These are phyloP conservation scores for Drosophila kanapiae DNA, from an alignment of 1,140 invertebrate species.

Conservation along the genomic window DNA sequence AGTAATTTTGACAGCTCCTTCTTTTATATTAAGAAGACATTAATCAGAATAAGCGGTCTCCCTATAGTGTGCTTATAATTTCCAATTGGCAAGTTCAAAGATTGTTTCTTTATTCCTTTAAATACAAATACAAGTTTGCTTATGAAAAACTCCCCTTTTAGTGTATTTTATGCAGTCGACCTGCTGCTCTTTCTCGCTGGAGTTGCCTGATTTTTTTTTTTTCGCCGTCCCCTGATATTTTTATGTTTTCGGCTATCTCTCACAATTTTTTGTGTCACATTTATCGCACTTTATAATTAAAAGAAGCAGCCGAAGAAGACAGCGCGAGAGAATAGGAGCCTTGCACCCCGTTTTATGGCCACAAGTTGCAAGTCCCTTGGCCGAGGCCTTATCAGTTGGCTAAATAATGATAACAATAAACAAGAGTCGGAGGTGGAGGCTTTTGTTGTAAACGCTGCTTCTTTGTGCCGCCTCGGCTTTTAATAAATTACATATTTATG, in stretches of 20 bases:
- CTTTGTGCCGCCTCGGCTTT: conserved; percentile 34
- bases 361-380: conserved; percentile 5
- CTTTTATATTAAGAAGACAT: no score
- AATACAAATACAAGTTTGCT: no score
- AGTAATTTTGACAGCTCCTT: no score
- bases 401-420: conserved; percentile 83
- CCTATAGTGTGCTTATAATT: no score
- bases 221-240: conserved; percentile 12
- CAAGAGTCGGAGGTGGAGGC: conserved; percentile 46
- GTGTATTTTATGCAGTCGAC: conserved; percentile 17
- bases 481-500: conserved; percentile 83
- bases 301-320: conserved; percentile 32
- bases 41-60: no score
- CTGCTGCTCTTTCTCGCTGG: not conserved
- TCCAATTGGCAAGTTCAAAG: no score
- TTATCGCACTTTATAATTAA: conserved; percentile 83
- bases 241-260: conserved; percentile 34
- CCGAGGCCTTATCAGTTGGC: conserved; percentile 65
- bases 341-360: conserved; percentile 11
- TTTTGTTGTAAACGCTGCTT: conserved; percentile 62
- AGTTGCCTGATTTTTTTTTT: conserved; percentile 1
- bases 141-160: not conserved
- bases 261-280: conserved; percentile 69
- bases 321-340: no score
- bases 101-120: not conserved